Base-by-base conservation (phyloP, 2,888 invertebrate species). In the Melanophora roralis region DNA sequence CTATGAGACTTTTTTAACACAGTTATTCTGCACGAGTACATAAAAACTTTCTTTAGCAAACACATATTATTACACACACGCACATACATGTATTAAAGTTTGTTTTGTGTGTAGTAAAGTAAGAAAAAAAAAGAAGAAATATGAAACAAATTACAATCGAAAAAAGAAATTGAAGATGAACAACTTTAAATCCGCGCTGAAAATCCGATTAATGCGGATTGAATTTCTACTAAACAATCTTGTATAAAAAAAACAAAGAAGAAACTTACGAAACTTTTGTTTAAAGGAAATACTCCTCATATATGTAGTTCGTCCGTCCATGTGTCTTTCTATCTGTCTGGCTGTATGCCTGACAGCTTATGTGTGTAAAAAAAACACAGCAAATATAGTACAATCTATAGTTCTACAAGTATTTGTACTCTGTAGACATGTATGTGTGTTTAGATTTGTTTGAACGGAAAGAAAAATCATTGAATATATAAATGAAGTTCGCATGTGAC, bases 161-260 rank as follows among this genome's bases (percentile, higher is more conserved):
- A 67, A 47, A 43, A 65, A 27, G 27, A 60, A 51, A 51, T 51
- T 59, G 59, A 75, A 75, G 59, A 67, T 53, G 67, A 79, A 75
- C 60, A 80, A 80, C 55, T 72, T 80, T 62, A 72, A 80, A 80
- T 76, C 76, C 80, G 71, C 79, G 80, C 76, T 80, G 79, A 80
- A 80, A 80, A 80, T 80, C 75, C 72, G 80, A 80, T 76, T 80
- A 80, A 80, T 80, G 68, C 45, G 71, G 80, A 80, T 80, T 80
- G 75, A 80, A 80, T 76, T 80, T 72, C 71, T 72, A 55, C 72
- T 72, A 76, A 76, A 76, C 68, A 72, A 64, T 71, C 49, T 49
- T 59, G 47, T 64, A 40, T 64, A 5, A 12, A 69, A 27, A 4
- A 8, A 5, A 43, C 36, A 49, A 59, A 4, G 1, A 40, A 19